phyloP scores from a whole-genome alignment of 2,113 vertebrate genomes.

The Xenopus tropicalis region DNA sequence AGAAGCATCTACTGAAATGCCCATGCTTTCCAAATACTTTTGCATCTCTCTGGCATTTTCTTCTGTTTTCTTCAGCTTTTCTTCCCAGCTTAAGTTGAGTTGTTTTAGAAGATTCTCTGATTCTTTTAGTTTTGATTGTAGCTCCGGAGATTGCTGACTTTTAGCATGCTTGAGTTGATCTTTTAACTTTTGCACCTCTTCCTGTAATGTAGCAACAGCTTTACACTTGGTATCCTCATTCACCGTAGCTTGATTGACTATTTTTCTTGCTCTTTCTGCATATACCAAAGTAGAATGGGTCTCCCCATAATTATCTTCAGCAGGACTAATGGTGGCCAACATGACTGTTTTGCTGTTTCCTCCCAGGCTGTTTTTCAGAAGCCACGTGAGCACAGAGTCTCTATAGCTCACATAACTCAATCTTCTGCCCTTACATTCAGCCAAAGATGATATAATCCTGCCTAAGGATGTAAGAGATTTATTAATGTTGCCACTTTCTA shows the following conservation, averaged over 20 bases:
- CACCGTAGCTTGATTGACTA: conserved; percentile 90
- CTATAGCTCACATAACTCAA: not conserved
- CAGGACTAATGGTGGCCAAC: conserved; percentile 95
- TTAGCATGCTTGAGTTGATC: conserved; percentile 73
- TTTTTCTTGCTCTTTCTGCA: conserved; percentile 91
- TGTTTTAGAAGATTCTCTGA: conserved; percentile 95
- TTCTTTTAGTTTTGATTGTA: conserved; percentile 91
- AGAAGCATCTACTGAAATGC: too few species aligned
- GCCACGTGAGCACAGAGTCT: conserved; percentile 4
- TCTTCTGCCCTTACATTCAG: not conserved
- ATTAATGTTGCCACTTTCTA: conserved; percentile 3
- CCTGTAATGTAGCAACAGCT: conserved; percentile 88
- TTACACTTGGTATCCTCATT: conserved; percentile 95
- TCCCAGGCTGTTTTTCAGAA: conserved; percentile 85
- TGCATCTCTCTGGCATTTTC: conserved; percentile 40
- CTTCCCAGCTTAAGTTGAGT: conserved; percentile 93
- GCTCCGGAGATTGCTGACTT: conserved; percentile 90
- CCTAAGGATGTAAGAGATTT: not conserved
- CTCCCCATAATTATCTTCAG: conserved; percentile 90
- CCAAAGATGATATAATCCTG: conserved; percentile 3
- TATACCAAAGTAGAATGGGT: conserved; percentile 89
- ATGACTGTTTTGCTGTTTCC: conserved; percentile 97
- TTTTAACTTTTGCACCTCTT: conserved; percentile 90
- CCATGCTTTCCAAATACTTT: not conserved
- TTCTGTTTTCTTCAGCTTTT: conserved; percentile 94